phyloP scores from a whole-genome alignment of 1,140 invertebrate genomes.

The Pseudomyrmex sp. region DNA sequence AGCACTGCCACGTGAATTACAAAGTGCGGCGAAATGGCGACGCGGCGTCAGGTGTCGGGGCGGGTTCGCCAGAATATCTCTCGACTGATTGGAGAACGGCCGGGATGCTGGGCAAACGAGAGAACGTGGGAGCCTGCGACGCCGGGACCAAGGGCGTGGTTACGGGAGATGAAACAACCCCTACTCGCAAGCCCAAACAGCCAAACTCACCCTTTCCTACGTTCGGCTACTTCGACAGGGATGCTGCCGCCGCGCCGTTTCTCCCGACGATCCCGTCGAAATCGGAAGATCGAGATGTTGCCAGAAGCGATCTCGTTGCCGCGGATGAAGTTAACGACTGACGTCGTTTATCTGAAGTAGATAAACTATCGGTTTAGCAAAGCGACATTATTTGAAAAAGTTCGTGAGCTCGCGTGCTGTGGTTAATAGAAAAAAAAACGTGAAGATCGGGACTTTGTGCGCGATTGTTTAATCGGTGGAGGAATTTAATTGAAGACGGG shows the following conservation, averaged over 20 bases:
- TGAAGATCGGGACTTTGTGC: constrained; percentile 1
- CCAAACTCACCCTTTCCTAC: constrained; percentile 9
- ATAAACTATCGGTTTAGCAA: not conserved
- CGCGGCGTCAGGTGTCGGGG: constrained; percentile 66
- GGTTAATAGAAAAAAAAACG: not conserved
- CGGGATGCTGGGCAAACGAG: constrained; percentile 49
- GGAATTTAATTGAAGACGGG: not conserved
- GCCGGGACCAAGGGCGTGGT: constrained; percentile 58
- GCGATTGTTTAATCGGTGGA: constrained; percentile 35
- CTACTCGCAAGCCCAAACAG: not conserved
- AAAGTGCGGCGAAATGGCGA: constrained; percentile 73
- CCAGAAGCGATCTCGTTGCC: constrained; percentile 74
- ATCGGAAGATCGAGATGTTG: constrained; percentile 77
- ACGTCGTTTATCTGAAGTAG: not conserved
- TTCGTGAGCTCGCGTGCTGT: not conserved
- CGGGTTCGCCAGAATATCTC: constrained; percentile 37
- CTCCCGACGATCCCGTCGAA: constrained; percentile 42
- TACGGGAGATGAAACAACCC: constrained; percentile 42
- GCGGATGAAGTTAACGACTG: constrained; percentile 40
- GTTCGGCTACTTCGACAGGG: constrained; percentile 18
- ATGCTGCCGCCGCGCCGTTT: constrained; percentile 47
- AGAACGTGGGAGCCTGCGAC: constrained; percentile 27
- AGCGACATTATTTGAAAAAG: constrained; percentile 7
- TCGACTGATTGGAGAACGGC: constrained; percentile 67
- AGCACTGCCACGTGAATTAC: constrained; percentile 50